These are phyloP conservation scores for Athalia rosae DNA, from an alignment of 2,888 invertebrate genomes.

Conservation along the genomic window DNA sequence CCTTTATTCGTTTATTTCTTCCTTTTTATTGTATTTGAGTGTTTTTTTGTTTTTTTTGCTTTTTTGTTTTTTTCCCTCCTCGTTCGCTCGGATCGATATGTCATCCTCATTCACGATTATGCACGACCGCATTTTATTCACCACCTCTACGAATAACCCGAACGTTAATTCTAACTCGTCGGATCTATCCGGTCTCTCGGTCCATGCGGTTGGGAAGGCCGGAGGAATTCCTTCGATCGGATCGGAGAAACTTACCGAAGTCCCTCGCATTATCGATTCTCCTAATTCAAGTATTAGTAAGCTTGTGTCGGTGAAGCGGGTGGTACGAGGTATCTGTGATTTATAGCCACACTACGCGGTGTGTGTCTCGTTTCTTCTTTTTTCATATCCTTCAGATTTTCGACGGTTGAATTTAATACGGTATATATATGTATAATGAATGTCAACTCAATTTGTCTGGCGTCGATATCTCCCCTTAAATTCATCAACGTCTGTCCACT, in stretches of 20 bases:
- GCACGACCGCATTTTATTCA: not conserved
- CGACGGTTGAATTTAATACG: conserved; percentile 26
- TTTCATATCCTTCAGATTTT: conserved; percentile 16
- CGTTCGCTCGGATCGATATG: not conserved
- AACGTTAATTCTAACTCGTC: too few species aligned
- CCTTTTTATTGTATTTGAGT: not conserved
- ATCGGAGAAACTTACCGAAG: too few species aligned
- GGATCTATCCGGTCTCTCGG: too few species aligned
- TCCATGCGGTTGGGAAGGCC: too few species aligned
- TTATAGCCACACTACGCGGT: not conserved
- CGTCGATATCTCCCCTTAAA: conserved; percentile 33
- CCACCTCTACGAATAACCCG: not conserved
- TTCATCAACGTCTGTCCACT: conserved; percentile 37
- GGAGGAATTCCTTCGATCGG: too few species aligned
- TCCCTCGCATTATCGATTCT: too few species aligned
- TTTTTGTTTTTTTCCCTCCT: too few species aligned
- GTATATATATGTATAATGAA: conserved; percentile 16
- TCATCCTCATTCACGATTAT: conserved; percentile 12
- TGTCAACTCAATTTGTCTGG: conserved; percentile 41
- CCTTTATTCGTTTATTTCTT: not conserved
- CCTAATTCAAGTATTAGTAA: too few species aligned
- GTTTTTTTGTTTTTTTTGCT: not conserved
- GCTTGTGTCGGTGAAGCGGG: not conserved
- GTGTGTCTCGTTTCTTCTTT: not conserved
- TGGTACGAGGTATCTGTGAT: conserved; percentile 6